Evolutionary conservation across 2,797 vertebrate species (phyloP), one percentile per base, ranked within the genome.

Genomic region (Aulostomus chinensis): DNA sequence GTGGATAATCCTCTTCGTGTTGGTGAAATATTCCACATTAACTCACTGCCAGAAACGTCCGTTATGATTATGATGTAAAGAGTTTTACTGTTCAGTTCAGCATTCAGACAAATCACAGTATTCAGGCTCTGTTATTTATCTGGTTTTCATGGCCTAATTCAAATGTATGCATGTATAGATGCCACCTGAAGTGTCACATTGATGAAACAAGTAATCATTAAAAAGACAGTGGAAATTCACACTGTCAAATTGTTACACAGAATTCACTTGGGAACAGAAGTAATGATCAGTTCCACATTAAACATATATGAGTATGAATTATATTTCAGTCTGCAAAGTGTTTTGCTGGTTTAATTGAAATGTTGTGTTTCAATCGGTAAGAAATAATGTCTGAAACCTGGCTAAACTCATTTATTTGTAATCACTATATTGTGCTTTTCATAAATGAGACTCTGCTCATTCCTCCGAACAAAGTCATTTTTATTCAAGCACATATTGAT

Each of bases 401-500:
- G 13, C 12, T 20, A n/a, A 14, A 5, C 2, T 9, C 12, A 1
- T 22, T 7, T 7, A 34, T 9, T 2, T 9, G 4, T 21, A 2
- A 2, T 25, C 24, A 25, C 24, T 25, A 8, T 7, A 2, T 3
- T 25, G 2, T 25, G 24, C 8, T 25, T 46, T 20, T 20, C 4
- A 48, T 32, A 17, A 29, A 49, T 29, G 11, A 1, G 0, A 7
- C 29, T 47, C 41, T 56, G 37, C 13, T 24, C 9, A 4, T 12
- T 12, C 3, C 25, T 4, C 8, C 4, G 52, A 38, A 26, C 16
- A 43, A 12, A 52, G 1, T 41, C 5, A 29, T 39, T 56, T 59
- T 36, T 38, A 6, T 48, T 25, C 20, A 26, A 58, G 48, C 37
- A 37, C 12, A 9, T 67, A 74, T 62, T 68, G 63, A 74, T 66